phyloP scores from a whole-genome alignment of 2,888 invertebrate genomes.

The Tanytarsus gracilentus region DNA sequence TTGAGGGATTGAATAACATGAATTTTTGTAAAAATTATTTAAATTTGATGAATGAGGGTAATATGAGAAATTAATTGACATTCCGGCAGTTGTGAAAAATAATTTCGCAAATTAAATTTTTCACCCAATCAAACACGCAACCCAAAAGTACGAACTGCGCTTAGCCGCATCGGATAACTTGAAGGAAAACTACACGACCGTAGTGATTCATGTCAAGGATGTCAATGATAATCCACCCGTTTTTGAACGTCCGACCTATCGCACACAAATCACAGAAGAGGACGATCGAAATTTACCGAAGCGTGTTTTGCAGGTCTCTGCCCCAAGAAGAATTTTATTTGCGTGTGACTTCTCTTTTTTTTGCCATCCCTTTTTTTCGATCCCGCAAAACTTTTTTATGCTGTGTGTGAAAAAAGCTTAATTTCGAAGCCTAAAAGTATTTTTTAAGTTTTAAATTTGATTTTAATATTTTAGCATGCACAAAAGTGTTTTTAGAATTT shows the following conservation, averaged over 20 bases:
- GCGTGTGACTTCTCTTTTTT: background rate
- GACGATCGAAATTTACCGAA: conserved; percentile 91
- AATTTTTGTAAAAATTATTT: background rate
- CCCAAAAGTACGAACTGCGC: conserved; percentile 77
- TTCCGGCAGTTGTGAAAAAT: too few species aligned
- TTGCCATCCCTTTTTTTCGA: background rate
- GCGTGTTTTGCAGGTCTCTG: conserved; percentile 75
- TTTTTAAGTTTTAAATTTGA: background rate
- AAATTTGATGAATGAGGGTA: background rate
- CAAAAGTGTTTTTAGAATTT: too few species aligned
- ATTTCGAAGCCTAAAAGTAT: background rate
- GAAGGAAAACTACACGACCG: conserved; percentile 94
- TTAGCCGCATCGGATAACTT: conserved; percentile 92
- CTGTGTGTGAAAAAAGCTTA: background rate
- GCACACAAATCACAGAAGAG: conserved; percentile 92
- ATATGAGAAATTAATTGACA: background rate
- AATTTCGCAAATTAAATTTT: too few species aligned
- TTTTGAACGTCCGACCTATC: conserved; percentile 88
- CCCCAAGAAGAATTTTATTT: conserved; percentile 27
- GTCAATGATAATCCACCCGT: conserved; percentile 97
- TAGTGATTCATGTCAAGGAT: conserved; percentile 94
- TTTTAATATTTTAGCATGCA: conserved; percentile 6
- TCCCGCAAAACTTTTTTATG: background rate
- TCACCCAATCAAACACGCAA: background rate
- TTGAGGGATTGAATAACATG: too few species aligned